Percentiles rank a stretch among this genome's conserved stretches.
phyloP scores from a whole-genome alignment of 2,113 vertebrate genomes.

The Crotophaga sulcirostris region DNA sequence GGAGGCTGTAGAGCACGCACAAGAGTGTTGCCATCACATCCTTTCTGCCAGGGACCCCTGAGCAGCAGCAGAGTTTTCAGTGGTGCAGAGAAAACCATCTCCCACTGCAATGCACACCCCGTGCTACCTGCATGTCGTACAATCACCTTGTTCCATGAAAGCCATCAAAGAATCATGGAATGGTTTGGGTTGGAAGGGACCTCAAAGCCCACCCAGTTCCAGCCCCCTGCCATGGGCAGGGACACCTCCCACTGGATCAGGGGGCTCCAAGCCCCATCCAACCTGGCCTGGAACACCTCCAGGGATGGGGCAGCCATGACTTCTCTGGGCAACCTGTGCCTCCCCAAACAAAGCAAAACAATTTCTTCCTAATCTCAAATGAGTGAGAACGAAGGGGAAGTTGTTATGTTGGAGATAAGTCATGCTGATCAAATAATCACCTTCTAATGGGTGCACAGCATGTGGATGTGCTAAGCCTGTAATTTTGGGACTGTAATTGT shows the following conservation, averaged over 20 bases:
- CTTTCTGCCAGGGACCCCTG: background rate
- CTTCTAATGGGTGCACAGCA: background rate
- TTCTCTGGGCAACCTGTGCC: no score
- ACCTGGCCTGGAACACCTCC: no score
- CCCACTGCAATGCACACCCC: background rate
- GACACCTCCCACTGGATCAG: no score
- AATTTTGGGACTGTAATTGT: background rate
- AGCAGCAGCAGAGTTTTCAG: rapidly evolving
- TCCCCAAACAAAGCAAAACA: no score
- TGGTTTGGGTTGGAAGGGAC: no score
- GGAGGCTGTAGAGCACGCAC: background rate
- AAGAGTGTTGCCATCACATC: rapidly evolving
- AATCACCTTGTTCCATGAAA: background rate
- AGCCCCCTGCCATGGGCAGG: no score
- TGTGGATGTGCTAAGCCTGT: background rate
- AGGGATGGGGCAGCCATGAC: no score
- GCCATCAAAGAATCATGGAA: no score
- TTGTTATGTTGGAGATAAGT: rapidly evolving
- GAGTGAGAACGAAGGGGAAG: background rate
- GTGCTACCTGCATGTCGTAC: rapidly evolving
- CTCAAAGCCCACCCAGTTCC: no score
- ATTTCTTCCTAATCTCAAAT: no score
- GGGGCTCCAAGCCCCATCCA: no score
- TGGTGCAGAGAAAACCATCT: background rate
- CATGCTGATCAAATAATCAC: background rate